These are phyloP conservation scores for Microcebus ravelobensis DNA, from an alignment of 2,113 vertebrate genomes.

Conservation along the genomic window DNA sequence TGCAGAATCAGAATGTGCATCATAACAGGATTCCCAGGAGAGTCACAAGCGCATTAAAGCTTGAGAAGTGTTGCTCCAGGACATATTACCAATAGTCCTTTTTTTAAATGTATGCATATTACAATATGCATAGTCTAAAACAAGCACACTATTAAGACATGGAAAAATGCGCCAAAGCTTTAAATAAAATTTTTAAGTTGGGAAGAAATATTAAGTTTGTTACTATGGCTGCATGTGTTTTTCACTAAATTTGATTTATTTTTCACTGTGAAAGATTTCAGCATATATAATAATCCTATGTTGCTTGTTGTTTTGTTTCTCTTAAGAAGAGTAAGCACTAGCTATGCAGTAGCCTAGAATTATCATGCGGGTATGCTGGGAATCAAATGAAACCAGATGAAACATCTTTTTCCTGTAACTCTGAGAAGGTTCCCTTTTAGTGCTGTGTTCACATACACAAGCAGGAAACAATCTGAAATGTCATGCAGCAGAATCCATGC, in stretches of 20 bases:
- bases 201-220: neutral
- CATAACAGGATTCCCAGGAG: neutral
- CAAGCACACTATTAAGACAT: neutral
- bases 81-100: neutral
- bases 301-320: neutral
- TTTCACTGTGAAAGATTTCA: constrained; percentile 9
- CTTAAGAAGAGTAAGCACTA: neutral
- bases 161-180: neutral
- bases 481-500: neutral
- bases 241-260: neutral
- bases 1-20: neutral
- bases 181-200: neutral
- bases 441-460: neutral
- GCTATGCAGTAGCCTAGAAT: neutral
- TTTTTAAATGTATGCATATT: neutral
- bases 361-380: too few relatives aligned
- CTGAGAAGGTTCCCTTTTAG: neutral
- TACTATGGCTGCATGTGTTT: neutral
- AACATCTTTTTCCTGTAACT: neutral
- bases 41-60: neutral
- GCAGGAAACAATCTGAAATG: neutral
- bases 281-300: neutral
- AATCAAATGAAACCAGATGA: neutral
- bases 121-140: neutral
- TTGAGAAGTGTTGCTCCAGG: neutral